Conservation (phyloP, 2,113 vertebrate genomes). For the Siphamia tubifer region DNA sequence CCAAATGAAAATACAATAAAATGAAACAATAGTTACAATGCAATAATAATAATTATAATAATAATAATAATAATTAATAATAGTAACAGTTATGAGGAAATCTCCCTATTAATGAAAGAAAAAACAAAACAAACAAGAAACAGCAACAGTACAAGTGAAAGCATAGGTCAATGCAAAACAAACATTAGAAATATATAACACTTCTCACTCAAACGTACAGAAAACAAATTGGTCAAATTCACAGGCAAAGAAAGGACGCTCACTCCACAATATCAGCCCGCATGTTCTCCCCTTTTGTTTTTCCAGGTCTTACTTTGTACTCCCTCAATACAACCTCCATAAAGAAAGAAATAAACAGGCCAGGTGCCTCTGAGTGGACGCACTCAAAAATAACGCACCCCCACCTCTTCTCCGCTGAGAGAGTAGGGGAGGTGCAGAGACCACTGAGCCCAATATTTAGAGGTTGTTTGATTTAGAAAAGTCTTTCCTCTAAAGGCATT, state of each 20-base stretch:
- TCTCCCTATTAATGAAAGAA: conserved; percentile 27
- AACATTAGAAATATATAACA: conserved; percentile 69
- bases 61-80: conserved; percentile 69
- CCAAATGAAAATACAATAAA: conserved; percentile 78
- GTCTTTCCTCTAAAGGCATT: conserved; percentile 56
- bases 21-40: conserved; percentile 70
- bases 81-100: conserved; percentile 72
- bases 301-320: conserved; percentile 59
- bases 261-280: conserved; percentile 57
- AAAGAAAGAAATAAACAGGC: conserved; percentile 83
- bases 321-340: conserved; percentile 70
- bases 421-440: conserved; percentile 57
- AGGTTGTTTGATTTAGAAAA: conserved; percentile 67
- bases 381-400: conserved; percentile 75
- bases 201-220: conserved; percentile 67
- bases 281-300: conserved; percentile 43
- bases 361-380: conserved; percentile 71
- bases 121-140: conserved; percentile 40
- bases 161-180: conserved; percentile 71
- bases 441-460: conserved; percentile 71
- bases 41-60: conserved; percentile 63
- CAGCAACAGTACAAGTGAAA: conserved; percentile 71
- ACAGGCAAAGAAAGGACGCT: conserved; percentile 78
- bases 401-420: conserved; percentile 30
- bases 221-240: conserved; percentile 77